Percentiles rank a stretch among this genome's conserved stretches.
These are phyloP conservation scores for Ptychochromis oligacanthus DNA, from an alignment of 2,113 vertebrate genomes.

Conservation along the genomic window DNA sequence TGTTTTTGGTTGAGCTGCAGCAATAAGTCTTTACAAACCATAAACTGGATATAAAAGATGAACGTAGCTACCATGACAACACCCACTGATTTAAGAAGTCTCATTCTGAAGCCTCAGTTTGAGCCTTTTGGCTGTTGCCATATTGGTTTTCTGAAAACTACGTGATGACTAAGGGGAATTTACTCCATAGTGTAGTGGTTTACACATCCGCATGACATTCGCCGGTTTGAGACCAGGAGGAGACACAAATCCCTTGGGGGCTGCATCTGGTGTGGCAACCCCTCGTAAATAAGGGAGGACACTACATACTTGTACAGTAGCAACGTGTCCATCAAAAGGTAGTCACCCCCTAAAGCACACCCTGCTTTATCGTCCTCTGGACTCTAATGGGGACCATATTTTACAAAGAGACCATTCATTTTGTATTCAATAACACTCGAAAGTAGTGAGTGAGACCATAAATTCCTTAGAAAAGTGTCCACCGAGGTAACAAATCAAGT, in stretches of 20 bases:
- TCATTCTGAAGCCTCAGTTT: background rate
- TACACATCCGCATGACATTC: background rate
- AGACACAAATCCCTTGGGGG: background rate
- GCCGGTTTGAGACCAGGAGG: background rate
- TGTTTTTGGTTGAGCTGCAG: background rate
- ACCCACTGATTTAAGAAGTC: background rate
- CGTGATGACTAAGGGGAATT: background rate
- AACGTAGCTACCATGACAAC: background rate
- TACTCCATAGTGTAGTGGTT: background rate
- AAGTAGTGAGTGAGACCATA: background rate
- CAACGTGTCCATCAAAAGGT: background rate
- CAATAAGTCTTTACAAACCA: background rate
- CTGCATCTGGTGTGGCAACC: background rate
- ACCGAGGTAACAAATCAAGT: background rate
- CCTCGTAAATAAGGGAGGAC: background rate
- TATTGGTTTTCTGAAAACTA: background rate
- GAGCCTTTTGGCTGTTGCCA: background rate
- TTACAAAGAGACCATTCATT: background rate
- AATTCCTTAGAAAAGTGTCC: background rate
- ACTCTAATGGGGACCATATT: background rate
- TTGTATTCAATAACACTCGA: background rate
- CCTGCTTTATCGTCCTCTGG: background rate
- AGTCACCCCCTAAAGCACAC: background rate
- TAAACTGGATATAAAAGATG: background rate
- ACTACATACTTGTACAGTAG: background rate